phyloP scores from a whole-genome alignment of 2,888 invertebrate species.

The Branchinecta sandiegonensis region DNA sequence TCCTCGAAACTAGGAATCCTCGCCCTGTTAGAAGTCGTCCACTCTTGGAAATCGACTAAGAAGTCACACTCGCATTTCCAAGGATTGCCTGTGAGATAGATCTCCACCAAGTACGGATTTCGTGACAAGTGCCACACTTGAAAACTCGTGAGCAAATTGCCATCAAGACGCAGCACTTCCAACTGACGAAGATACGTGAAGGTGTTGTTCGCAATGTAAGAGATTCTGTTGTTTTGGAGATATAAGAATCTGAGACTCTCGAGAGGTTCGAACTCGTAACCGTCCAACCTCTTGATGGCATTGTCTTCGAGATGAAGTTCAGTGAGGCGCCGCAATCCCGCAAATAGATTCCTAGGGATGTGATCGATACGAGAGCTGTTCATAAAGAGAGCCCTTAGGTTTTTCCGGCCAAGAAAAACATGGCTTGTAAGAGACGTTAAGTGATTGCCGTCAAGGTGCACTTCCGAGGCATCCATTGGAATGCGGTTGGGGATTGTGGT shows the following conservation, averaged over 20 bases:
- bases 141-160: slow-evolving; percentile 52
- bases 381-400: slow-evolving; percentile 57
- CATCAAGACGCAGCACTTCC: slow-evolving; percentile 50
- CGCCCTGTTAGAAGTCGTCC: slow-evolving; percentile 51
- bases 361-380: slow-evolving; percentile 61
- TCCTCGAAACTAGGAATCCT: slow-evolving; percentile 47
- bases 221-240: slow-evolving; percentile 56
- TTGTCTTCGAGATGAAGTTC: slow-evolving; percentile 60
- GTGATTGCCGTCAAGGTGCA: slow-evolving; percentile 67
- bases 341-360: slow-evolving; percentile 65
- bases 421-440: slow-evolving; percentile 63
- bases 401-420: slow-evolving; percentile 72
- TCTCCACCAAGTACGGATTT: slow-evolving; percentile 39
- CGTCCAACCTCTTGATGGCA: slow-evolving; percentile 49
- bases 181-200: slow-evolving; percentile 51
- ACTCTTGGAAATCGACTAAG: slow-evolving; percentile 49
- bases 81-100: slow-evolving; percentile 42
- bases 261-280: slow-evolving; percentile 65
- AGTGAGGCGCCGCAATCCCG: slow-evolving; percentile 56
- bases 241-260: slow-evolving; percentile 55
- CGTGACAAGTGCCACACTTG: slow-evolving; percentile 51
- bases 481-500: slow-evolving; percentile 59
- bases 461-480: slow-evolving; percentile 78
- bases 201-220: slow-evolving; percentile 52
- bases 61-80: slow-evolving; percentile 75